Evolutionary conservation across 2,888 invertebrate species (phyloP).

Genomic region (Horisme vitalbata): DNA sequence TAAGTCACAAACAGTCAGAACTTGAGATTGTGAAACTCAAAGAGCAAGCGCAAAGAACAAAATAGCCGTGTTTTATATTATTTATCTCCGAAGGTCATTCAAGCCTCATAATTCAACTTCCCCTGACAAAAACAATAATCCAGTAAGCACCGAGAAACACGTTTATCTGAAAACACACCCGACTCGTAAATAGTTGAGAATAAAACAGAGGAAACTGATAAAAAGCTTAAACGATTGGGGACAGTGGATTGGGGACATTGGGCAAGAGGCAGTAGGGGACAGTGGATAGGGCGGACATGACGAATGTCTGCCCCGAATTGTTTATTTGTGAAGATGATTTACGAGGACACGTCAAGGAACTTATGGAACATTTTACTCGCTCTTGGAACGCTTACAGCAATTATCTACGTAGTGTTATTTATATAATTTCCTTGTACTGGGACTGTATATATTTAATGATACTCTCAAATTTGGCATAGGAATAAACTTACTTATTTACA

Average conservation of each 20-base stretch:
- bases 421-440: no score
- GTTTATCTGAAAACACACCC: slow-evolving; percentile 77
- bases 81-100: slow-evolving; percentile 67
- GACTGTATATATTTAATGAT: no score
- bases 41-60: no score
- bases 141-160: slow-evolving; percentile 69
- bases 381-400: not conserved
- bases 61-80: slow-evolving; percentile 34
- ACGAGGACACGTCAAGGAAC: slow-evolving; percentile 5
- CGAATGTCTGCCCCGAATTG: slow-evolving; percentile 41
- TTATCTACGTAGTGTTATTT: no score
- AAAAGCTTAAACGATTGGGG: slow-evolving; percentile 68
- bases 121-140: slow-evolving; percentile 78
- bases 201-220: slow-evolving; percentile 76
- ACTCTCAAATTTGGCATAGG: no score
- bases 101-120: slow-evolving; percentile 65
- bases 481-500: no score
- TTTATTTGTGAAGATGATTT: slow-evolving; percentile 19
- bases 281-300: slow-evolving; percentile 61
- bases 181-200: slow-evolving; percentile 74
- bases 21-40: no score
- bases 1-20: no score
- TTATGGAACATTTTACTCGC: not conserved
- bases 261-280: slow-evolving; percentile 43
- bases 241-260: slow-evolving; percentile 42